These are phyloP conservation scores for Muntiacus reevesi DNA, from an alignment of 2,113 vertebrate species.

Conservation along the genomic window DNA sequence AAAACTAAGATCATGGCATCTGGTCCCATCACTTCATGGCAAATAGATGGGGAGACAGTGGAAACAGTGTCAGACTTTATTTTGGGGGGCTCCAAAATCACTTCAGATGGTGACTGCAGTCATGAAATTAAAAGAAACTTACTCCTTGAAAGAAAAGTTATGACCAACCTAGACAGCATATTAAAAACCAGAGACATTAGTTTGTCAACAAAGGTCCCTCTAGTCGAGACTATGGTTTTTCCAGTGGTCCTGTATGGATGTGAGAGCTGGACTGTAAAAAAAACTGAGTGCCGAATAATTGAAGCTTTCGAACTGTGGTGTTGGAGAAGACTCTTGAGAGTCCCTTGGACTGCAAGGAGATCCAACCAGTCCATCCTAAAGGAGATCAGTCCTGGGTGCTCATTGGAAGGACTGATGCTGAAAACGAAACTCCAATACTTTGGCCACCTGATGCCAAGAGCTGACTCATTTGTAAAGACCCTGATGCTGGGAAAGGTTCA, in stretches of 20 bases:
- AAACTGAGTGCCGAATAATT: accelerated
- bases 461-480: neutral
- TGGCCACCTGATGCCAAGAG: neutral
- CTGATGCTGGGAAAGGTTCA: neutral
- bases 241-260: neutral
- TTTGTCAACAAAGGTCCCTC: accelerated
- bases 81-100: neutral
- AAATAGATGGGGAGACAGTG: neutral
- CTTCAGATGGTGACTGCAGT: neutral
- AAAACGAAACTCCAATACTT: neutral
- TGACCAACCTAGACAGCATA: neutral
- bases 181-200: neutral
- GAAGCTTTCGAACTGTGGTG: neutral
- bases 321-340: neutral
- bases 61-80: neutral
- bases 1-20: neutral
- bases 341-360: neutral
- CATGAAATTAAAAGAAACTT: neutral
- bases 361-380: neutral
- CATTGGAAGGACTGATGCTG: neutral
- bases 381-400: neutral
- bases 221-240: neutral
- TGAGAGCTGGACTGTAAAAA: neutral
- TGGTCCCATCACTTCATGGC: neutral
- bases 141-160: neutral